Evolutionary conservation across 2,113 vertebrate genomes (phyloP).

Genomic region (Stigmatopora argus): DNA sequence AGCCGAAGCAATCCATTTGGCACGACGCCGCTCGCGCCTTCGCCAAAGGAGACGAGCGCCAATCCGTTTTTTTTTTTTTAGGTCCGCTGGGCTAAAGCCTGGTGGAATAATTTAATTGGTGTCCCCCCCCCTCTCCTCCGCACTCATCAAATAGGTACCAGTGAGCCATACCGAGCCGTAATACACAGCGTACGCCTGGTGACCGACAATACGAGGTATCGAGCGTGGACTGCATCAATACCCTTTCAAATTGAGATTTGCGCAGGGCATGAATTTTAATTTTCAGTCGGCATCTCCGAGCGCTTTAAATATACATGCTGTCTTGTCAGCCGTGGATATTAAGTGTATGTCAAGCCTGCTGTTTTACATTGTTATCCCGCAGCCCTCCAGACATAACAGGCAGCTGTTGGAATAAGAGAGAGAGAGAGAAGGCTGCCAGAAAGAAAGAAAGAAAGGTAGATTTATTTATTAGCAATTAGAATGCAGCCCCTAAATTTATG

Average conservation of each 20-base stretch:
- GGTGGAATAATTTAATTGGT: constrained; percentile 72
- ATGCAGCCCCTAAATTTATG: constrained; percentile 12
- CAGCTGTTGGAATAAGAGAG: constrained; percentile 19
- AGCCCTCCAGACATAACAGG: constrained; percentile 4
- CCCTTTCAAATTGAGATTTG: constrained; percentile 51
- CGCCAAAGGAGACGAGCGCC: constrained; percentile 23
- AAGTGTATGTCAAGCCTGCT: constrained; percentile 20
- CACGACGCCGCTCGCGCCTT: constrained; percentile 35
- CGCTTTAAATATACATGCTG: constrained; percentile 58
- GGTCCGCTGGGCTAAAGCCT: constrained; percentile 64
- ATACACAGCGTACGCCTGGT: constrained; percentile 45
- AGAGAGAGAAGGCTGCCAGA: constrained; percentile 17
- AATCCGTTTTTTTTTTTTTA: constrained; percentile 44
- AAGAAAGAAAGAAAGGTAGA: constrained; percentile 14
- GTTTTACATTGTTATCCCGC: constrained; percentile 36
- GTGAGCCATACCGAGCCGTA: constrained; percentile 43
- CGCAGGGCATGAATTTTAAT: constrained; percentile 49
- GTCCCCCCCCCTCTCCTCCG: constrained; percentile 19
- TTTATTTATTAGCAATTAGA: constrained; percentile 35
- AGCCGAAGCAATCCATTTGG: constrained; percentile 38
- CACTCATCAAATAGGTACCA: constrained; percentile 56
- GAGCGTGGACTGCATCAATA: constrained; percentile 31
- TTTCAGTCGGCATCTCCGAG: constrained; percentile 33
- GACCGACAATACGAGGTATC: constrained; percentile 45
- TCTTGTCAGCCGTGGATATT: constrained; percentile 47